Base-by-base conservation (phyloP, 2,888 invertebrate species). In the Hypolimnas misippus region DNA sequence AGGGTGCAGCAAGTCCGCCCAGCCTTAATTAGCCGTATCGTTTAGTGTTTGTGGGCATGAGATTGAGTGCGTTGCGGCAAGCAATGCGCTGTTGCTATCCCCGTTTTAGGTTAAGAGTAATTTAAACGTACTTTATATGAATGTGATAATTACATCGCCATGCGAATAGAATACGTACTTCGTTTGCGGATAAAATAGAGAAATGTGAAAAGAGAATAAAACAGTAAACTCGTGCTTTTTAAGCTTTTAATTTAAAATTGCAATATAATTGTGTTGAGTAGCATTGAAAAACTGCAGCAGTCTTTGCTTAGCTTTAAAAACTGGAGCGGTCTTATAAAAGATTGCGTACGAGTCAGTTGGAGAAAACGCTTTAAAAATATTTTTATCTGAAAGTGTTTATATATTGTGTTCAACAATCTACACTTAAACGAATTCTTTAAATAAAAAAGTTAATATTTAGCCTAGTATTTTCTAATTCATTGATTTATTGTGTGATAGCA, bases 101-200 rank as follows among this genome's bases (percentile, higher is more conserved):
- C 16, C 57, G 56, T 62, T 66, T 64, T 64, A 62, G 64, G 66
- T 66, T 64, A 66, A 66, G 64, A 64, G 61, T 66, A 64, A 66
- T 64, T 61, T 66, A 64, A 66, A 64, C 55, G 55, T 63, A 52
- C 63, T 64, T 51, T 58, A 56, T 62, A 57, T 53, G 58, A 66
- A 61, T 66, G 66, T 62, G 64, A 64, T 66, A 63, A 61, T 64
- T 64, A 62, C 64, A 64, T 64, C 52, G 40, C 61, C 53, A 62
- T 42, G 49, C 31, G 54, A 57, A 62, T 46, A 31, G 53, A 62
- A 62, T 40, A 57, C 16, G 46, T 50, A 25, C 40, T 57, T 53
- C 19, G 14, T 57, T 57, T 25, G 17, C 25, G 35, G 35, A 40
- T 19, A n/a, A 52, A 53, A 57, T 53, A 21, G 57, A 62, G 12